Evolutionary conservation across 1,140 invertebrate species (phyloP), one percentile per base, ranked within the genome.

Genomic region (Nasonia giraulti): DNA sequence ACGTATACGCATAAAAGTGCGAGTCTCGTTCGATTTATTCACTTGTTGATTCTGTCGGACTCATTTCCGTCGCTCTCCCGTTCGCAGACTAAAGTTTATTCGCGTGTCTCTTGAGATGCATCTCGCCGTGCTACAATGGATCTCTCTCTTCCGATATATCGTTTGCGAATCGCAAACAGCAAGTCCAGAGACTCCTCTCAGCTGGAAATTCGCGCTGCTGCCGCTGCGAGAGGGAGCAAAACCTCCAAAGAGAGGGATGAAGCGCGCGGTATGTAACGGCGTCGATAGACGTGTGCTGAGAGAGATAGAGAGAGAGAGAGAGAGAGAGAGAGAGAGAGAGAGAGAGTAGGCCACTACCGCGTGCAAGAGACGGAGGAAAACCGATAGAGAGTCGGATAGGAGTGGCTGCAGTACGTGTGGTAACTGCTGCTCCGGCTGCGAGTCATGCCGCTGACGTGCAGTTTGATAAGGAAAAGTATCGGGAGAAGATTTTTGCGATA

Each of bases 51-150:
- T 79, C 82, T n/a, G 40, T 10, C 2, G 0, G 20, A 78, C 66
- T 78, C 50, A 76, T 79, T 55, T 50, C n/a, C 74, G 4, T 8
- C 40, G 40, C 40, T 44, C 6, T 11, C 27, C 27, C 27, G 27
- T 27, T 27, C 27, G 17, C 8, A 20, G 74, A 17, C 10, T 17
- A 77, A 78, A 78, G 66, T 78, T 69, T 66, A 69, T 47, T 78
- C 82, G 75, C 82, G 75, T 33, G 66, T 84, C 82, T 84, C 82
- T 78, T 31, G 82, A 78, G 82, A 84, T 78, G 75, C 75, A 78
- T 69, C 82, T 68, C 44, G 75, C 47, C 2, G 0, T 11, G 4
- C n/a, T 44, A 50, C 82, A 27, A 83, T 75, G 37, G 31, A 40
- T 83, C 73, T 66, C 55, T 44, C 40, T 62, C 6, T 40, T 7